A percentile compares a stretch with the other conserved stretches of the same genome.
These are phyloP conservation scores for Pheosia tremula DNA, from an alignment of 2,888 invertebrate species.

Conservation along the genomic window DNA sequence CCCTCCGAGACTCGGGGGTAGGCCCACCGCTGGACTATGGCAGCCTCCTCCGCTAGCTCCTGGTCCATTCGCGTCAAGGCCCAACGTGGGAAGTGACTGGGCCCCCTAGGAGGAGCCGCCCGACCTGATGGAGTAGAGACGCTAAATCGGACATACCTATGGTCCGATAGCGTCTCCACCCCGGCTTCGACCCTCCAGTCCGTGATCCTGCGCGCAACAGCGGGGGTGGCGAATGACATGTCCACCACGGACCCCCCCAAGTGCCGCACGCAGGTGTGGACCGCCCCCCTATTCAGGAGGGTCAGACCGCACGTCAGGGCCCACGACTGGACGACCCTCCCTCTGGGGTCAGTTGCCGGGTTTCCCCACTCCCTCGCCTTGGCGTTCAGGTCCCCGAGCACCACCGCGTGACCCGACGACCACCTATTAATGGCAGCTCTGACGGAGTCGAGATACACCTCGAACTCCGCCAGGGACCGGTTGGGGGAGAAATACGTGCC, in stretches of 20 bases:
- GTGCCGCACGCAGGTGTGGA: neutral
- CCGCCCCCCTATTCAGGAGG: neutral
- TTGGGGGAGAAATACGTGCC: slow-evolving; percentile 34
- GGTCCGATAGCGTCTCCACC: too few species aligned
- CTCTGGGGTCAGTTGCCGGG: neutral
- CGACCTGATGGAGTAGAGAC: neutral
- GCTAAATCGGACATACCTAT: too few species aligned
- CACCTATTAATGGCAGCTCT: slow-evolving; percentile 4
- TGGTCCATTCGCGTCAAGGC: neutral
- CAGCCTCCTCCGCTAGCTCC: neutral
- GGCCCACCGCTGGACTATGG: too few species aligned
- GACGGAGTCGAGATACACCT: slow-evolving; percentile 15
- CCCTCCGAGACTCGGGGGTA: too few species aligned
- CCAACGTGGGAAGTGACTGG: neutral
- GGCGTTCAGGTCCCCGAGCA: slow-evolving; percentile 26
- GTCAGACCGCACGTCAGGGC: neutral
- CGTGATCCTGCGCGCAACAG: neutral
- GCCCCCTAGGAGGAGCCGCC: neutral
- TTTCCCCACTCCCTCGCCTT: slow-evolving; percentile 30
- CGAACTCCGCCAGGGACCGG: slow-evolving; percentile 25
- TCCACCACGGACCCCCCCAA: neutral
- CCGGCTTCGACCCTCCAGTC: neutral
- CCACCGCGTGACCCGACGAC: slow-evolving; percentile 3
- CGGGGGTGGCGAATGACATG: neutral
- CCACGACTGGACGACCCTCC: neutral